phyloP scores from a whole-genome alignment of 1,140 invertebrate genomes.

The Megalonaias nervosa region DNA sequence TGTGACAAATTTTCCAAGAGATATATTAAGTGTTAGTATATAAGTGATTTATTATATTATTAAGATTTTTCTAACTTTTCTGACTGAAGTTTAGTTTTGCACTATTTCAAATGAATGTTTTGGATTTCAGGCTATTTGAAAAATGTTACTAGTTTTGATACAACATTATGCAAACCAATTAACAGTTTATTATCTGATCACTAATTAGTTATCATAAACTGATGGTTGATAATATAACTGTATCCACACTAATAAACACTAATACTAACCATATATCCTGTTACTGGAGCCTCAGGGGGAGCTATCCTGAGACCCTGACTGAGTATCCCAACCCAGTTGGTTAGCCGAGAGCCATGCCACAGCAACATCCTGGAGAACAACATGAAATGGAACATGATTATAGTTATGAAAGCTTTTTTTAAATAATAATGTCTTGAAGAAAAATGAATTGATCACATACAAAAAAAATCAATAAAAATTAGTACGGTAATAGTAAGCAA shows the following conservation, averaged over 20 bases:
- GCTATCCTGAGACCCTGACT: slow-evolving; percentile 69
- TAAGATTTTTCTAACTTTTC: too few species aligned
- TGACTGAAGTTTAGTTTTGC: too few species aligned
- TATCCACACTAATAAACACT: not conserved
- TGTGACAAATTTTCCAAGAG: too few species aligned
- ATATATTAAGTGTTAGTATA: too few species aligned
- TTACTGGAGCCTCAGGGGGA: slow-evolving; percentile 71
- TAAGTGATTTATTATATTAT: too few species aligned
- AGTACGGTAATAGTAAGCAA: too few species aligned
- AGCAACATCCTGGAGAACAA: slow-evolving; percentile 62
- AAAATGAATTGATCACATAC: too few species aligned
- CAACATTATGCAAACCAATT: not conserved
- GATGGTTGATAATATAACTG: not conserved
- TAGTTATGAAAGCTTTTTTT: too few species aligned
- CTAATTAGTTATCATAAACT: not conserved
- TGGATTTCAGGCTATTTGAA: too few species aligned
- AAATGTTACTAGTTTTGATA: not conserved
- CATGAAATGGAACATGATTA: not conserved
- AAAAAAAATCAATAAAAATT: too few species aligned
- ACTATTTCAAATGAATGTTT: too few species aligned
- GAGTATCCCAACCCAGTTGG: slow-evolving; percentile 70
- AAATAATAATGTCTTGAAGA: too few species aligned
- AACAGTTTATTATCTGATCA: not conserved
- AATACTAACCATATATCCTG: slow-evolving; percentile 70
- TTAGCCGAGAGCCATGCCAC: slow-evolving; percentile 70